Evolutionary conservation across 2,888 invertebrate genomes (phyloP).

Genomic region (Cynaeus angustus): DNA sequence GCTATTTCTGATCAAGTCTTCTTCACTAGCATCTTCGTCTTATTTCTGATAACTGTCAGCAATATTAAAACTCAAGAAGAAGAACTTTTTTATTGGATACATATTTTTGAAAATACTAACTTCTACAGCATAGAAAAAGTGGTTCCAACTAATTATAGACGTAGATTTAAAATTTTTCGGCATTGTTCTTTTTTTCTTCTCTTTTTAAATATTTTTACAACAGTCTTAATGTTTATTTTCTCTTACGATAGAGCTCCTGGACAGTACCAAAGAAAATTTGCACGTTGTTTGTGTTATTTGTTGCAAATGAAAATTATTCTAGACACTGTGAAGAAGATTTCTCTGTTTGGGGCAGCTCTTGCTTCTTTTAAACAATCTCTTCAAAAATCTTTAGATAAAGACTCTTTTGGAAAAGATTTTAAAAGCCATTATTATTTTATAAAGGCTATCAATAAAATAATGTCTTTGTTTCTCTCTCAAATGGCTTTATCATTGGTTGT

Average conservation of each 20-base stretch:
- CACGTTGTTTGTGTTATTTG: too few relatives aligned
- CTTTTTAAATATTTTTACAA: too few relatives aligned
- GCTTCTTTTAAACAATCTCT: not conserved
- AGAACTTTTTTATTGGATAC: not conserved
- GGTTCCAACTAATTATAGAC: not conserved
- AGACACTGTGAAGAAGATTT: not conserved
- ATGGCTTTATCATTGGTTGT: not conserved
- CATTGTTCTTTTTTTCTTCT: not conserved
- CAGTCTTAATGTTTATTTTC: too few relatives aligned
- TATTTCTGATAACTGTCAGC: not conserved
- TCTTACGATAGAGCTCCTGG: too few relatives aligned
- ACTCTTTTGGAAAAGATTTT: not conserved
- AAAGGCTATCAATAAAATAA: not conserved
- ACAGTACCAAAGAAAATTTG: too few relatives aligned
- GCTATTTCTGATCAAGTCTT: not conserved
- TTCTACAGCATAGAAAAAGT: not conserved
- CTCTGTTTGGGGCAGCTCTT: not conserved
- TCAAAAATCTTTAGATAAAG: not conserved
- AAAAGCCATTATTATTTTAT: not conserved
- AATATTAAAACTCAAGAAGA: not conserved
- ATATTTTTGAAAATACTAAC: slow-evolving; percentile 1
- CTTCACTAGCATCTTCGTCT: not conserved
- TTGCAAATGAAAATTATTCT: not conserved
- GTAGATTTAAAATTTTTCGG: not conserved
- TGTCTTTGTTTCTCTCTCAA: not conserved